Evolutionary conservation across 2,113 vertebrate genomes (phyloP), one percentile per base, ranked within the genome.

Genomic region (Seriola rivoliana): DNA sequence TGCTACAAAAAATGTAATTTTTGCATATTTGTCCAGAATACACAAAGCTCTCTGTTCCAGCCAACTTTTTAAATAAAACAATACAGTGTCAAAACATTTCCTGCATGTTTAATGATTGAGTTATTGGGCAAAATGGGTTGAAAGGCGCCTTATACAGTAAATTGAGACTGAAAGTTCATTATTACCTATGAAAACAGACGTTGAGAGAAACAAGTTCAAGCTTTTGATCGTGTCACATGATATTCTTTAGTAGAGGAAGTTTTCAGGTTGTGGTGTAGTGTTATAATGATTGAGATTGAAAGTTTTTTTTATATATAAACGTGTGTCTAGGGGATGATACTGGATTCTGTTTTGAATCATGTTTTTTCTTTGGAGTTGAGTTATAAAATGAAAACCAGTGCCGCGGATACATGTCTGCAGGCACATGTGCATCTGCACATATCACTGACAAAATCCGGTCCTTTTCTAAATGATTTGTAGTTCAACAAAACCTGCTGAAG

Each of bases 1-100:
- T 90, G 82, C 79, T 88, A 72, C 25, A 68, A 88, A 75, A 60
- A 77, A 81, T 82, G 71, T 78, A 48, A 60, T 38, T 85, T 83
- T 85, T 82, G 65, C 71, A 63, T 78, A 75, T 71, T 85, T 85
- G 81, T 81, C 40, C 54, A 32, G 62, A 81, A 79, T 82, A 77
- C 60, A 81, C 60, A 44, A 82, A 67, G 40, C 64, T 83, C 36
- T 82, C 42, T 85, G 83, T 89, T 84, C n/a, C 71, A 75, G 74
- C 44, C 60, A 66, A 78, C 68, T 75, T 89, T 93, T 88, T 34
- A 62, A 91, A 85, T 85, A 90, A 92, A 91, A 63, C 42, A 42
- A 83, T 32, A 71, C 46, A 36, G 46, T 72, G 63, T 48, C 8
- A 78, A 80, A 71, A 44, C 55, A 65, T 10, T 62, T 23, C 38